These are phyloP conservation scores for Mixornis gularis DNA, from an alignment of 2,113 vertebrate species.

Conservation along the genomic window DNA sequence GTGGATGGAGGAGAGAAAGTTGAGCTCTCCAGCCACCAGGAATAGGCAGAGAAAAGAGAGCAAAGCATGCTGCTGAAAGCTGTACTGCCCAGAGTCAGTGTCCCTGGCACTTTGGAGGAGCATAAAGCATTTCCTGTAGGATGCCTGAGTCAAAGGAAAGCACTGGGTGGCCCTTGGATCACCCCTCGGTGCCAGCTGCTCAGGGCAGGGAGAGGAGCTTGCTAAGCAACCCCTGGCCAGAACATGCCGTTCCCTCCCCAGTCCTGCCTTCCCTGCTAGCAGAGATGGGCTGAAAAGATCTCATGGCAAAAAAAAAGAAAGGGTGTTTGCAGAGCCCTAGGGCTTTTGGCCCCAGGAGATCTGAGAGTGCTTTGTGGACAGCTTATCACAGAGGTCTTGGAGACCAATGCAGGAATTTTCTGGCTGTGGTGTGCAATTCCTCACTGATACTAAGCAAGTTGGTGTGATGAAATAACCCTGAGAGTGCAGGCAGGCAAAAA, in stretches of 20 bases:
- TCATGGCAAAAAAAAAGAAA: background rate
- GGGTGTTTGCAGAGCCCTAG: background rate
- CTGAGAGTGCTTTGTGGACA: background rate
- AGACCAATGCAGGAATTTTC: background rate
- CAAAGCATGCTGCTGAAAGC: background rate
- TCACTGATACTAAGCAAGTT: background rate
- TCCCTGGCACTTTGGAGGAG: slow-evolving; percentile 3
- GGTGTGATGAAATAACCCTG: background rate
- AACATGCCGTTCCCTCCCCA: slow-evolving; percentile 28
- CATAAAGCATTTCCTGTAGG: slow-evolving; percentile 55
- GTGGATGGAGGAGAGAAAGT: background rate
- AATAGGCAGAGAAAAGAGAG: background rate
- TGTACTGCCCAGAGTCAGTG: background rate
- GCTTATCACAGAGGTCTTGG: background rate
- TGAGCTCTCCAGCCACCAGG: background rate
- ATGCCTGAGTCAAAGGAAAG: slow-evolving; percentile 26
- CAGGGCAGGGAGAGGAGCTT: slow-evolving; percentile 22
- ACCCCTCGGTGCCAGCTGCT: background rate
- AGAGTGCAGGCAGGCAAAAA: background rate
- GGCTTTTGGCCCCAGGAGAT: background rate
- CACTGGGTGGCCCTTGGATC: slow-evolving; percentile 57
- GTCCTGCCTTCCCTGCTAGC: background rate
- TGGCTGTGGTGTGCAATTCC: background rate
- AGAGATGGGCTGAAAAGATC: slow-evolving; percentile 31
- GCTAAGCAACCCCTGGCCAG: slow-evolving; percentile 43